A percentile compares a stretch with the other conserved stretches of the same genome.
Conservation (phyloP, 2,797 vertebrate species). For the Crocodylus rhombifer region DNA sequence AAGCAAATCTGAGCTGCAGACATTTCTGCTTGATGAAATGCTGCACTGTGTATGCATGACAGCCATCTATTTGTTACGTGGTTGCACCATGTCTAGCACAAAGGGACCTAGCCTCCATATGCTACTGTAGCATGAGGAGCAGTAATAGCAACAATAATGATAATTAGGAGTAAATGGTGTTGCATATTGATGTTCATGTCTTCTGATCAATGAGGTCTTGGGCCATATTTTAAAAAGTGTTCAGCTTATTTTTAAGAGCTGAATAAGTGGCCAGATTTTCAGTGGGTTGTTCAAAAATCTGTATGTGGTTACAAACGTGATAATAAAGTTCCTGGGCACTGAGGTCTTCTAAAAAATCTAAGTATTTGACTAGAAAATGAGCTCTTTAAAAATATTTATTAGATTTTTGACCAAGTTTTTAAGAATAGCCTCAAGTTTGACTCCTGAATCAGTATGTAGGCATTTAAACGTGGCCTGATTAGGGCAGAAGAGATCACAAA, state of each 20-base stretch:
- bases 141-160: background rate
- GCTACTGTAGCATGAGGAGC: too few species aligned
- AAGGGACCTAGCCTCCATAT: too few species aligned
- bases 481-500: background rate
- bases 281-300: background rate
- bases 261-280: background rate
- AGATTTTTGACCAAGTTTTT: constrained; percentile 34
- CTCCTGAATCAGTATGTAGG: constrained; percentile 56
- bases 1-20: background rate
- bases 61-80: too few species aligned
- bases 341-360: constrained; percentile 29
- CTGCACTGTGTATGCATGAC: background rate
- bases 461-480: constrained; percentile 61
- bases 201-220: background rate
- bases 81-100: too few species aligned
- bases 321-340: background rate
- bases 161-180: background rate
- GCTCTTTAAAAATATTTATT: constrained; percentile 16
- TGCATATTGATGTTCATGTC: background rate
- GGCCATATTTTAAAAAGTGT: background rate
- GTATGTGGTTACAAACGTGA: background rate
- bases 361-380: constrained; percentile 13
- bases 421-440: constrained; percentile 47
- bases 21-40: background rate
- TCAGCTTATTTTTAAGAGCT: background rate